phyloP scores from a whole-genome alignment of 2,113 vertebrate species.

The Canis aureus region DNA sequence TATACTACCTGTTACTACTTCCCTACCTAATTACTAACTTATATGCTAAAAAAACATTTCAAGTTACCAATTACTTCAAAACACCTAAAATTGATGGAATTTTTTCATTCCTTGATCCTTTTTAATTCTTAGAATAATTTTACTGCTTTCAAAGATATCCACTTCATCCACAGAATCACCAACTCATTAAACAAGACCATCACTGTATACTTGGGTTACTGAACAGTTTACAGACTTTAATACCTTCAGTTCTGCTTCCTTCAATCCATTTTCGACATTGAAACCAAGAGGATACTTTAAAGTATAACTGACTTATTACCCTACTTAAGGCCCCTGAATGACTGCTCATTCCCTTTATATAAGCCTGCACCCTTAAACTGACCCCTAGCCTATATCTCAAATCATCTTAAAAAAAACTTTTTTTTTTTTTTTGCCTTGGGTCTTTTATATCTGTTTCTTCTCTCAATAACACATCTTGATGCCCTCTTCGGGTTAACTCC shows the following conservation, averaged over 20 bases:
- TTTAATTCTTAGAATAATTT: constrained; percentile 30
- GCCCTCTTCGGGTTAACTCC: neutral
- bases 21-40: neutral
- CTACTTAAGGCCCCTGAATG: neutral
- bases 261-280: neutral
- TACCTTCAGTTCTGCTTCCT: neutral
- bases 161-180: neutral
- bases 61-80: constrained; percentile 4
- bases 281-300: neutral
- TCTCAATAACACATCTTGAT: neutral
- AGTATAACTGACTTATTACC: neutral
- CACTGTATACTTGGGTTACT: neutral
- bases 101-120: neutral
- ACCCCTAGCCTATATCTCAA: neutral
- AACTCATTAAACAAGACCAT: neutral
- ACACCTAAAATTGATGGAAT: neutral
- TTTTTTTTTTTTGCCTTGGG: neutral
- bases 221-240: neutral
- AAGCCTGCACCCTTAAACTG: neutral
- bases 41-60: constrained; percentile 23
- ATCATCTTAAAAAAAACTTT: neutral
- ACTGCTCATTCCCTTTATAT: neutral
- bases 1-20: neutral
- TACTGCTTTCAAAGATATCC: neutral
- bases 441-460: neutral